Evolutionary conservation across 2,888 invertebrate species (phyloP), one percentile per base, ranked within the genome.

Genomic region (Eledona agricola): DNA sequence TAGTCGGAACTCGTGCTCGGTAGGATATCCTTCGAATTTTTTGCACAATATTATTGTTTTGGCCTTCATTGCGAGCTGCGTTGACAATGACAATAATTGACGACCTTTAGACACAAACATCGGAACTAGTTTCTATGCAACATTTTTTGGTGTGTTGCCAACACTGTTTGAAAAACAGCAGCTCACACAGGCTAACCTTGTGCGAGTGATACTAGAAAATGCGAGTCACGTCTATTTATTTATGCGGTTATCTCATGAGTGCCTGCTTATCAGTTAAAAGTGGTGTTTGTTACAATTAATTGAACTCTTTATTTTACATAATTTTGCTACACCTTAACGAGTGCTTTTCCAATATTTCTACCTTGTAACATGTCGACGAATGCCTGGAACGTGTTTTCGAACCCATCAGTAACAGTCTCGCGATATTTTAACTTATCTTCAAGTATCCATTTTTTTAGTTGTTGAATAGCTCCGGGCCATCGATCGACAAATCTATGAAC

Each of bases 341-440:
- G 37, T 7, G 70, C 67, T 59, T 70, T 70, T 43, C 70, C 70
- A 40, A 51, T 46, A 47, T 70, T 70, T 4, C 35, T 59, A 3
- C 70, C 70, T 40, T 55, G 49, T 9, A 70, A 34, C 70, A 70
- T 68, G 26, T 64, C 63, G 6, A 38, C 42, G 43, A 70, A 69
- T 1, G 70, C 69, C 19, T 56, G 45, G 28, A 62, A 59, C 61
- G 62, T 66, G 50, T 69, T 70, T 57, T 88, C 86, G 73, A 90
- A 89, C n/a, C 71, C 71, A 57, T 62, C 76, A 1, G 86, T 86
- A 1, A 85, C 69, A 29, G 87, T 87, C 73, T 90, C 90, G 56
- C 78, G 78, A 67, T 85, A 85, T 65, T 84, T 82, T 5, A 90
- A 64, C 74, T 88, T 89, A 23, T 88, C 89, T 77, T 86, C 82